Base-by-base conservation (phyloP, 2,797 vertebrate genomes). In the Lycodopsis pacificus region DNA sequence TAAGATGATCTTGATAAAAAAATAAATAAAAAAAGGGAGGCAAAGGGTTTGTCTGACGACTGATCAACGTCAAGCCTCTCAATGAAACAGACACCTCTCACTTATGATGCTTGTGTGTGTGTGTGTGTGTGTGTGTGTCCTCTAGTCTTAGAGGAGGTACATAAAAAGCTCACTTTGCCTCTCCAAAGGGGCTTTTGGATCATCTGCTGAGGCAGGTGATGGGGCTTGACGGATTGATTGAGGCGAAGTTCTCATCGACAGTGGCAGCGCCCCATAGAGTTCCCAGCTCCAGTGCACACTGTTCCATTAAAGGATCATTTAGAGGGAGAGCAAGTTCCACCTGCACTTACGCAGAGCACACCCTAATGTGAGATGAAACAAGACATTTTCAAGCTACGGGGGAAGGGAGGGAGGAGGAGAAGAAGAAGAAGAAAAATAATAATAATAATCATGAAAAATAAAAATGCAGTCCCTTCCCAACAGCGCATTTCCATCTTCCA, bases 201-300 rank as follows among this genome's bases (percentile, higher is more conserved):
- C 91, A 93, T 94, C 93, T 92, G 92, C 90, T 93, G 91, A 92
- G 92, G 90, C 89, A 92, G 93, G 91, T 93, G 93, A 94, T 94
- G 93, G 93, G 89, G 83, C 93, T 89, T 94, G 94, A 93, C 93
- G 90, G 93, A 92, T 91, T 94, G 93, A 95, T 94, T 93, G 93
- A 95, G 89, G 89, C 88, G 69, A 91, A 89, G 87, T 89, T 90
- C 89, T 90, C 90, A 90, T 93, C 77, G 89, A 89, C 87, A 79
- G 88, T 88, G 91, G 92, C 91, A 88, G 90, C 88, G 88, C 92
- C 91, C 92, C 93, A 93, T 93, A 91, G 89, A 91, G 90, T 87
- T 93, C 88, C 88, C 90, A 86, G 92, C 92, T 91, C 91, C 92
- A 93, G 86, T 90, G 92, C 91, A 92, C 92, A 93, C 91, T 90